Conservation (phyloP, 2,113 vertebrate genomes). For the Barbus barbus region DNA sequence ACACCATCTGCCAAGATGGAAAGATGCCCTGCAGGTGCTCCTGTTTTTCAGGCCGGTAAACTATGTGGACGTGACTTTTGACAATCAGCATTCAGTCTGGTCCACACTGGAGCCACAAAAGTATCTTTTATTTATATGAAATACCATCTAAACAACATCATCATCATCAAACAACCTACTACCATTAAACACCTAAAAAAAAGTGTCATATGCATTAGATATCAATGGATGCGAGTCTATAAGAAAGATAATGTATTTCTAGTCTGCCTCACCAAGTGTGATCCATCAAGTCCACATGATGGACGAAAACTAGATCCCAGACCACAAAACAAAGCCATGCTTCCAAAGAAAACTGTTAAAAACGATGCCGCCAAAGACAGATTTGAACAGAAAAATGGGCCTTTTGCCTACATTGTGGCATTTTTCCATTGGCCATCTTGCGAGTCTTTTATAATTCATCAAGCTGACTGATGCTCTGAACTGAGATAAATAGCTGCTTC, state of each 20-base stretch:
- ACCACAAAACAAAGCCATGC: constrained; percentile 1
- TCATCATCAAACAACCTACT: not conserved
- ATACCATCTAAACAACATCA: not conserved
- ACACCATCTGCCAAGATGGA: not conserved
- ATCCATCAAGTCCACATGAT: not conserved
- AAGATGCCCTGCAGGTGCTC: not conserved
- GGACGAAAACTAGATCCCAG: not conserved
- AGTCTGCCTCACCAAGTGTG: not conserved
- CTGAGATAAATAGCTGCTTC: constrained; percentile 37
- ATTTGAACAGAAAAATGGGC: not conserved
- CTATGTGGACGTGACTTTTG: not conserved
- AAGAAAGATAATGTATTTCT: not conserved
- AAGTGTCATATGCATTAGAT: not conserved
- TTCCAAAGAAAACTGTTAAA: not conserved
- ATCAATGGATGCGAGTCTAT: not conserved
- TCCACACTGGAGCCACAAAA: not conserved
- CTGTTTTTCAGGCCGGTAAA: not conserved
- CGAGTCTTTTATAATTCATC: constrained; percentile 24
- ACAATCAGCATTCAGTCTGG: not conserved
- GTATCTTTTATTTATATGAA: not conserved
- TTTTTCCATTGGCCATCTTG: not conserved
- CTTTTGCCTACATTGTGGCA: not conserved
- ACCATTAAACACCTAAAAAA: not conserved
- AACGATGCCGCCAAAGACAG: not conserved
- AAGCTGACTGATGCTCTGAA: constrained; percentile 28